Conservation (phyloP, 1,140 invertebrate species). For the Nomia melanderi region DNA sequence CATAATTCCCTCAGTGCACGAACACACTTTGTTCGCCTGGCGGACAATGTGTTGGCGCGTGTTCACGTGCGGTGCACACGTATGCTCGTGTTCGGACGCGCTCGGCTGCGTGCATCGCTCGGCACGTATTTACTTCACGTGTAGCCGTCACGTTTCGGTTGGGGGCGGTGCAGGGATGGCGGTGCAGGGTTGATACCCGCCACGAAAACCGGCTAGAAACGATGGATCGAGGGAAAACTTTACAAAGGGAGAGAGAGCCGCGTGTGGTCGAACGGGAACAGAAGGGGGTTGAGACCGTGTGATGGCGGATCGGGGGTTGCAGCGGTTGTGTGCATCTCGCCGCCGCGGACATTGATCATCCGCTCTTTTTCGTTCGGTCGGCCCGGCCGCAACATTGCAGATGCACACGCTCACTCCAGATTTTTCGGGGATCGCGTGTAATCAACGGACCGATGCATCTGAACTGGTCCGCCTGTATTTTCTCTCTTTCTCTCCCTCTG, state of each 20-base stretch:
- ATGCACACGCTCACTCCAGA: slow-evolving; percentile 36
- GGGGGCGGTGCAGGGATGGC: slow-evolving; percentile 13
- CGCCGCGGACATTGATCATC: slow-evolving; percentile 44
- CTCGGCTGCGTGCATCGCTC: background rate
- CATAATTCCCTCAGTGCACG: no score
- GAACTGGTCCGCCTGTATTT: background rate
- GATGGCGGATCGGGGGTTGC: no score
- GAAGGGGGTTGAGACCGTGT: no score
- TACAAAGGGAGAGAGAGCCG: slow-evolving; percentile 5
- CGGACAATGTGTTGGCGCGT: background rate
- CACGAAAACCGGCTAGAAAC: slow-evolving; percentile 32
- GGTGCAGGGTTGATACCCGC: background rate
- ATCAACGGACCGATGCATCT: slow-evolving; percentile 45
- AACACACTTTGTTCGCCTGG: no score
- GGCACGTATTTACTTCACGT: slow-evolving; percentile 31
- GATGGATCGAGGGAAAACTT: slow-evolving; percentile 40
- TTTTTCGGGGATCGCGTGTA: slow-evolving; percentile 46
- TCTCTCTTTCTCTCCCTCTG: no score
- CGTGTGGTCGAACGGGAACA: background rate
- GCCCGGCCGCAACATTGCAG: slow-evolving; percentile 32
- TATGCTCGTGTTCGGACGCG: background rate
- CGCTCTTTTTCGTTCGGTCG: slow-evolving; percentile 43
- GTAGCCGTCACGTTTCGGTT: slow-evolving; percentile 38
- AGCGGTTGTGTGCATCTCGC: slow-evolving; percentile 26
- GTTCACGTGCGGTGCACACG: slow-evolving; percentile 2